phyloP scores from a whole-genome alignment of 2,797 vertebrate genomes.

The Margarornis squamiger region DNA sequence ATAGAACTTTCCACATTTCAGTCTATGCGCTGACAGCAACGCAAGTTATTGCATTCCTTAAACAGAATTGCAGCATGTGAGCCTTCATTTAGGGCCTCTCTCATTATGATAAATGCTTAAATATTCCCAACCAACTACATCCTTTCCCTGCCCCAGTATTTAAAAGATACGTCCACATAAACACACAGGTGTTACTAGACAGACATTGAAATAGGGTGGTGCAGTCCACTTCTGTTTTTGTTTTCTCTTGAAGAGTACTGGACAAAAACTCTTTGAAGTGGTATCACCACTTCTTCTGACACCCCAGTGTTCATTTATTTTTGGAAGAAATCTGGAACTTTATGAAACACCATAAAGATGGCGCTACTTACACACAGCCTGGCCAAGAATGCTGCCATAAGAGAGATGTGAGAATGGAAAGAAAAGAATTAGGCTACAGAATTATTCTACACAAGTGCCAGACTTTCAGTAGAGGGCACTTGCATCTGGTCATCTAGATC shows the following conservation, averaged over 20 bases:
- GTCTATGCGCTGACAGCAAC: not conserved
- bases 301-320: not conserved
- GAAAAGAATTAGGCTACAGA: not conserved
- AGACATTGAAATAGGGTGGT: not conserved
- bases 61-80: not conserved
- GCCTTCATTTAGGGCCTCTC: not conserved
- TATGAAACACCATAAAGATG: not conserved
- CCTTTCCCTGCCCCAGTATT: not conserved
- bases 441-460: not conserved
- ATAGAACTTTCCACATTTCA: not conserved
- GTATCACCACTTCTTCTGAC: not conserved
- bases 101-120: not conserved
- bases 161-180: not conserved
- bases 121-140: not conserved
- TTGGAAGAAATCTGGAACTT: not conserved
- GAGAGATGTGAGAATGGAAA: not conserved
- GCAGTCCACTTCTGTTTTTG: not conserved
- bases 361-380: not conserved
- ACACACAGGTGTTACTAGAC: rapidly evolving
- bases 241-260: not conserved
- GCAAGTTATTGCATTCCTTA: not conserved
- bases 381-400: not conserved
- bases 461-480: not conserved
- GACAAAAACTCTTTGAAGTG: not conserved
- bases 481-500: not conserved